Conservation (phyloP, 1,140 invertebrate genomes). For the Nasonia giraulti region DNA sequence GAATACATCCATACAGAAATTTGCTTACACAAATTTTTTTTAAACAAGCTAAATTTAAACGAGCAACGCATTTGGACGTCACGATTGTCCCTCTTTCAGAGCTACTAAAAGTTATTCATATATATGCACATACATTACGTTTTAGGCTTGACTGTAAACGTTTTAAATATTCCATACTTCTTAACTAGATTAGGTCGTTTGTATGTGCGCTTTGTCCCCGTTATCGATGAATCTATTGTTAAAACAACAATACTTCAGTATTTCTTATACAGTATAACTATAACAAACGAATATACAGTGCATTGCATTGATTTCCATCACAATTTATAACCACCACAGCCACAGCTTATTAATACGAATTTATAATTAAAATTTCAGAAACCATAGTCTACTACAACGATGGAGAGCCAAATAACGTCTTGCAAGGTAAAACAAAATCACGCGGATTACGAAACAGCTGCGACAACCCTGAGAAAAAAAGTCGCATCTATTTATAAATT, state of each 20-base stretch:
- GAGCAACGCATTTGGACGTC: background rate
- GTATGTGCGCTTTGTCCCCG: background rate
- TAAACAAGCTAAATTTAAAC: background rate
- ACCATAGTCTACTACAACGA: conserved; percentile 81
- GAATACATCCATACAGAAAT: background rate
- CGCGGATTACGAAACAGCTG: background rate
- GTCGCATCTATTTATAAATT: background rate
- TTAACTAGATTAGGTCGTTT: no score
- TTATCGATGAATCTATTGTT: background rate
- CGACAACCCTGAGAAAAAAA: background rate
- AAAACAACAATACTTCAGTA: background rate
- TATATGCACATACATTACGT: background rate
- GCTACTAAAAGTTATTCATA: background rate
- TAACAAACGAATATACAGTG: background rate
- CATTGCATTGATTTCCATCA: background rate
- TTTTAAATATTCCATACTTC: background rate
- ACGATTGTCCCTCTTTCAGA: background rate
- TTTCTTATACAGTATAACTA: background rate
- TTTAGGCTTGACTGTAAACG: background rate
- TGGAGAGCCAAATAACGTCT: conserved; percentile 79
- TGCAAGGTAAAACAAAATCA: conserved; percentile 72
- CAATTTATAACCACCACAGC: background rate
- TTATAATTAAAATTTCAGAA: conserved; percentile 39
- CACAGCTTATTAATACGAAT: background rate
- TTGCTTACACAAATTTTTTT: background rate